Evolutionary conservation across 2,113 vertebrate species (phyloP).

Genomic region (Apistogramma diplotaenia): DNA sequence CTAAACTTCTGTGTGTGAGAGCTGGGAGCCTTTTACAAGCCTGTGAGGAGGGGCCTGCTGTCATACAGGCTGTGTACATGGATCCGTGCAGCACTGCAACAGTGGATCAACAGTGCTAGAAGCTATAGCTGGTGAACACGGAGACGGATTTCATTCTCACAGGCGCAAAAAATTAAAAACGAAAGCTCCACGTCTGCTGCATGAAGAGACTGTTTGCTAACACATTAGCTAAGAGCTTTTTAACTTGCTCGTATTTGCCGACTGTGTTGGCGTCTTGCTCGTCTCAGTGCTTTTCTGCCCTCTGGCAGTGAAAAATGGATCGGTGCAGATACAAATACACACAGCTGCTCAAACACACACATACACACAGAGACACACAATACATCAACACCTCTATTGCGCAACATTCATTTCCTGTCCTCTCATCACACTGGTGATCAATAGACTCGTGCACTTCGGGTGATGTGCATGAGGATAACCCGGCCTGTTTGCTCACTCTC

Average conservation of each 20-base stretch:
- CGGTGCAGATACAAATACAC: neutral
- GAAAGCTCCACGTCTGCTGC: neutral
- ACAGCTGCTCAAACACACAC: neutral
- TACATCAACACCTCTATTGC: neutral
- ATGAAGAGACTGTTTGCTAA: neutral
- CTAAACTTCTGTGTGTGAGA: neutral
- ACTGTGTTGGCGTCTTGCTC: neutral
- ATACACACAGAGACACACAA: neutral
- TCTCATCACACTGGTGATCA: slow-evolving; percentile 30
- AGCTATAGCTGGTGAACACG: neutral
- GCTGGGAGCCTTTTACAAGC: neutral
- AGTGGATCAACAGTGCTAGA: neutral
- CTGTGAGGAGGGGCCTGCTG: neutral
- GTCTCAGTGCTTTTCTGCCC: neutral
- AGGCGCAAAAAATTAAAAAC: neutral
- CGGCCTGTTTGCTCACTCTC: slow-evolving; percentile 24
- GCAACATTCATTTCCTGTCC: slow-evolving; percentile 52
- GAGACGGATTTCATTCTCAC: neutral
- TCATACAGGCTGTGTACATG: neutral
- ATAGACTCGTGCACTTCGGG: slow-evolving; percentile 39
- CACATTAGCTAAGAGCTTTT: neutral
- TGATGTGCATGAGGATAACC: slow-evolving; percentile 43
- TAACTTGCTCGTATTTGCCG: neutral
- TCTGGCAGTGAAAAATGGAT: neutral
- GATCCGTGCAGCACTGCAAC: neutral